Evolutionary conservation across 2,888 invertebrate genomes (phyloP), one percentile per base, ranked within the genome.

Genomic region (Dolichopus griseipennis): DNA sequence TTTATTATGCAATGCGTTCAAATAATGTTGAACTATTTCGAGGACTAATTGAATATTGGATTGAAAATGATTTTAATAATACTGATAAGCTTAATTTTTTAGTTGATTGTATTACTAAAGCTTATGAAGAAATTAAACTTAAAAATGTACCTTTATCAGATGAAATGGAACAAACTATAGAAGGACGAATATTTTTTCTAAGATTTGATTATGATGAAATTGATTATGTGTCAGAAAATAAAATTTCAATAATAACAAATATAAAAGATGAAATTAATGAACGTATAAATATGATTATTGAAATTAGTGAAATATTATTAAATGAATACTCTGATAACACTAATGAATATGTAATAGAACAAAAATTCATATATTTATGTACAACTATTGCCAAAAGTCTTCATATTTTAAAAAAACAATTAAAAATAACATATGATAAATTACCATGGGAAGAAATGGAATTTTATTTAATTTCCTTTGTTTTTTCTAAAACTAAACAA

Each of bases 401-500:
- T 66, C 66, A 70, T 65, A 34, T 73, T n/a, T 67, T 75, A 64
- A 75, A 75, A 61, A 66, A 68, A 37, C 71, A 71, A 37, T 66
- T 75, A 27, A 75, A 72, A 69, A 69, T 67, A 33, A 74, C 73
- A 1, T 74, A 75, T 66, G 68, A 70, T 61, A 69, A 52, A 65
- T 61, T 75, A 65, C 75, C 74, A 21, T 75, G 75, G 75, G 75
- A 74, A 68, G 75, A 75, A 71, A 73, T 75, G 2, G 74, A 75
- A 65, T 75, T 75, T 69, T 74, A 72, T 68, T 68, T 75, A 41
- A 33, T 73, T 20, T 65, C 66, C 66, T 75, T 74, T 69, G 61
- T 75, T 65, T 70, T 66, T n/a, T 69, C 70, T 37, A n/a, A 68
- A 41, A 68, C n/a, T 1, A 71, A 68, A 63, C 41, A 67, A 15